phyloP scores from a whole-genome alignment of 2,113 vertebrate species.

The Passer domesticus region DNA sequence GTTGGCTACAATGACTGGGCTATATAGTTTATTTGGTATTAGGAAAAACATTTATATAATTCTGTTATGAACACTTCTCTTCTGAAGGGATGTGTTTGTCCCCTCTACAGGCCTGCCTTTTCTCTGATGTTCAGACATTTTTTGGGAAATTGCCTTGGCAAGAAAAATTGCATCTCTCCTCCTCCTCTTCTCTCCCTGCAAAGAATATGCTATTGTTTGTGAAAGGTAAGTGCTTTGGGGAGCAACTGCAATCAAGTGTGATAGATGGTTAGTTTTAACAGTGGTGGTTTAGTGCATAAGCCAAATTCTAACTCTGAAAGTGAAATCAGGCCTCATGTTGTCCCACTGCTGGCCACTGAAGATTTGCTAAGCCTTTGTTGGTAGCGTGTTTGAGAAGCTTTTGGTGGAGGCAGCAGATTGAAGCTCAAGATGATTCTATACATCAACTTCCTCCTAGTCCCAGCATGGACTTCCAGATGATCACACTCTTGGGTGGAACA shows the following conservation, averaged over 20 bases:
- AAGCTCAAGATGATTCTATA: neutral
- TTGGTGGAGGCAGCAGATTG: neutral
- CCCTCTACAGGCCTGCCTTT: neutral
- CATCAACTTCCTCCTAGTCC: neutral
- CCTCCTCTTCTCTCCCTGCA: neutral
- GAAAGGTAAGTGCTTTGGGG: neutral
- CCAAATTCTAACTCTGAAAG: neutral
- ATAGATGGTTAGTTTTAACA: neutral
- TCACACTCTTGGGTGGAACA: neutral
- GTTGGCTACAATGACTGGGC: neutral
- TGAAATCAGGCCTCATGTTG: neutral
- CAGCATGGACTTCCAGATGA: neutral
- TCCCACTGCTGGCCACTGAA: neutral
- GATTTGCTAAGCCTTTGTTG: neutral
- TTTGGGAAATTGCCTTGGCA: neutral
- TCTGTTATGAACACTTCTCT: neutral
- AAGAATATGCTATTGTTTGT: neutral
- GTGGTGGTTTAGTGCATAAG: neutral
- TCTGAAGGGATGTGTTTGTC: neutral
- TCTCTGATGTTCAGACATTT: neutral
- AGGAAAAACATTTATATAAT: neutral
- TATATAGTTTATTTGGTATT: neutral
- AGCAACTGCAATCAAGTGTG: neutral
- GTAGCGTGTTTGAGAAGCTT: neutral
- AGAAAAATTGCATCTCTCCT: neutral